These are phyloP conservation scores for Drosophila lowei DNA, from an alignment of 1,140 invertebrate genomes.

Conservation along the genomic window DNA sequence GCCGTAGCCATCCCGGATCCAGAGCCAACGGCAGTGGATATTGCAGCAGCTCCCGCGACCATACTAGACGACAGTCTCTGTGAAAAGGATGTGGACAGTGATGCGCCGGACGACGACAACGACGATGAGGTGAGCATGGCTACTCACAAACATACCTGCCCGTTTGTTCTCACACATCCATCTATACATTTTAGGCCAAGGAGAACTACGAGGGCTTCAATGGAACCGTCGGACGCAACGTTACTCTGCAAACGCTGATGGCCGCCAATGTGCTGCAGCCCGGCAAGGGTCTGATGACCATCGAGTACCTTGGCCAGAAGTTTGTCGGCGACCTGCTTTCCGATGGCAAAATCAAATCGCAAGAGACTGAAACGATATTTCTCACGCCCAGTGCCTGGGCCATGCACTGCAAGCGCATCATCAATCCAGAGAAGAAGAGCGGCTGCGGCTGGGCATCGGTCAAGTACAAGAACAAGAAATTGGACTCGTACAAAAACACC, in stretches of 20 bases:
- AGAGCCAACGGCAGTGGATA: constrained; percentile 35
- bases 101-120: constrained; percentile 72
- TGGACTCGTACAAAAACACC: constrained; percentile 93
- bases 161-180: not conserved
- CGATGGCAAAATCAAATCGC: constrained; percentile 94
- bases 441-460: constrained; percentile 95
- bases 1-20: constrained; percentile 36
- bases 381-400: constrained; percentile 96
- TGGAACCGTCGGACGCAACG: constrained; percentile 86
- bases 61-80: constrained; percentile 63
- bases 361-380: constrained; percentile 94
- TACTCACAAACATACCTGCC: not conserved
- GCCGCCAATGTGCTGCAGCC: constrained; percentile 91
- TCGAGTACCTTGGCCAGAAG: constrained; percentile 95
- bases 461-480: constrained; percentile 92
- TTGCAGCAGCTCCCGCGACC: constrained; percentile 15
- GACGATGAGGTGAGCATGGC: constrained; percentile 71
- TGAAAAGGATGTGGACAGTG: constrained; percentile 79
- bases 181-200: constrained; percentile 53
- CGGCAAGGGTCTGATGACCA: constrained; percentile 91
- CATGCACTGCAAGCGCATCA: constrained; percentile 94
- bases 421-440: constrained; percentile 95
- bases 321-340: constrained; percentile 93
- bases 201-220: constrained; percentile 82
- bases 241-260: constrained; percentile 93